phyloP scores from a whole-genome alignment of 2,113 vertebrate species.

The Lates calcarifer region DNA sequence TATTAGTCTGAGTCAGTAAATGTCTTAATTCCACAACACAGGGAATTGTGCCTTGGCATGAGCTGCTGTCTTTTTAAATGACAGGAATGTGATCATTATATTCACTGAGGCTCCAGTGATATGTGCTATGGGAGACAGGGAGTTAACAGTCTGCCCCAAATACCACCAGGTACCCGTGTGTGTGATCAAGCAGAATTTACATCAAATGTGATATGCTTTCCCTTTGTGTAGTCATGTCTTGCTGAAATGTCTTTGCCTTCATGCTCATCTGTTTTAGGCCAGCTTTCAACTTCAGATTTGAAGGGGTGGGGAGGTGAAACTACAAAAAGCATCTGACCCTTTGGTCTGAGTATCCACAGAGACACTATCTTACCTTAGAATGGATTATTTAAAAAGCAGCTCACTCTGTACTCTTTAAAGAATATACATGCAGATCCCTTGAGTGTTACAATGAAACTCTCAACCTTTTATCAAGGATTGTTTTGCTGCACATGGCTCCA shows the following conservation, averaged over 20 bases:
- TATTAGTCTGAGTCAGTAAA: constrained; percentile 25
- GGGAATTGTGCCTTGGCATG: constrained; percentile 20
- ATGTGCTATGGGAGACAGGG: constrained; percentile 30
- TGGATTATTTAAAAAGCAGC: not conserved
- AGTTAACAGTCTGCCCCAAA: constrained; percentile 40
- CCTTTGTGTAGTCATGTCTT: constrained; percentile 1
- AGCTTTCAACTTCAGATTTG: constrained; percentile 24
- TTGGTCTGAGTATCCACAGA: not conserved
- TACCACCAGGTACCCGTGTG: constrained; percentile 20
- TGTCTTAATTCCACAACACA: constrained; percentile 22
- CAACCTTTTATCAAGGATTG: not conserved
- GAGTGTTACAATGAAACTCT: not conserved
- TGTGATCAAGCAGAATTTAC: constrained; percentile 53
- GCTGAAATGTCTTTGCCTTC: constrained; percentile 17
- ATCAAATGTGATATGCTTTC: constrained; percentile 17
- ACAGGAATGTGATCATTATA: constrained; percentile 49
- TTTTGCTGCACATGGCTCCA: not conserved
- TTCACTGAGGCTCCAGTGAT: constrained; percentile 44
- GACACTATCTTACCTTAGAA: not conserved
- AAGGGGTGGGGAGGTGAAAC: constrained; percentile 22
- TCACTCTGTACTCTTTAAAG: not conserved
- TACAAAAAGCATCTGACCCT: constrained; percentile 10
- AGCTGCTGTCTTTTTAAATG: constrained; percentile 36
- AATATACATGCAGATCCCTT: not conserved
- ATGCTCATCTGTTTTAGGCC: not conserved